Conservation (phyloP, 2,888 invertebrate species). For the Helleia helle region DNA sequence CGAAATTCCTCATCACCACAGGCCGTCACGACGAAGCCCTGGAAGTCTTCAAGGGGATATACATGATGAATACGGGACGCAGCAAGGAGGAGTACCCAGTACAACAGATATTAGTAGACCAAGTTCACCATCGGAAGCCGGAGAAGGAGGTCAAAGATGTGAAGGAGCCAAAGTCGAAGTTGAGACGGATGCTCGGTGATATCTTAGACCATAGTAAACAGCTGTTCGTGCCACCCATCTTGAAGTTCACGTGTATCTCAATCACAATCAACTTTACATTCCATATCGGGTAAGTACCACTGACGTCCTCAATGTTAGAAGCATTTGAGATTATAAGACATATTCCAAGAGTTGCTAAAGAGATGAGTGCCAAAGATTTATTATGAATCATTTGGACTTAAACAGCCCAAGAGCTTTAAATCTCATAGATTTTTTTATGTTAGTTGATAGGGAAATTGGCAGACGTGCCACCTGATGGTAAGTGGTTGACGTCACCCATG, state of each 20-base stretch:
- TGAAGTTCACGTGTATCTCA: conserved; percentile 87
- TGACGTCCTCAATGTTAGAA: no score
- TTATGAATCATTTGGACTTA: no score
- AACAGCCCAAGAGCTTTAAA: no score
- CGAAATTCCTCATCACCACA: conserved; percentile 88
- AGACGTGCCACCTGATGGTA: no score
- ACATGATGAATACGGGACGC: conserved; percentile 86
- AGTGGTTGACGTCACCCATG: no score
- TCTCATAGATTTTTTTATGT: no score
- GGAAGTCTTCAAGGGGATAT: conserved; percentile 86
- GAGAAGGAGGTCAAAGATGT: conserved; percentile 75
- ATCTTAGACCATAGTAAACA: conserved; percentile 88
- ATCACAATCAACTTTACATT: conserved; percentile 94
- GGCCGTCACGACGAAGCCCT: conserved; percentile 87
- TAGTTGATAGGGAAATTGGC: no score
- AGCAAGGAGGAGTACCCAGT: conserved; percentile 84
- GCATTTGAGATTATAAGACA: no score
- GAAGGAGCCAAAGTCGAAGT: conserved; percentile 77
- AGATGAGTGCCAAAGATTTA: no score
- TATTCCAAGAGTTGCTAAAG: no score
- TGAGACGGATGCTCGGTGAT: conserved; percentile 81
- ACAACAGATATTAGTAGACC: conserved; percentile 78
- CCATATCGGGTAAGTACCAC: conserved; percentile 90
- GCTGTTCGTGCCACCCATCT: conserved; percentile 85
- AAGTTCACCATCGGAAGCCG: conserved; percentile 52